Evolutionary conservation across 1,140 invertebrate genomes (phyloP), one percentile per base, ranked within the genome.

Genomic region (Papilio dardanus): DNA sequence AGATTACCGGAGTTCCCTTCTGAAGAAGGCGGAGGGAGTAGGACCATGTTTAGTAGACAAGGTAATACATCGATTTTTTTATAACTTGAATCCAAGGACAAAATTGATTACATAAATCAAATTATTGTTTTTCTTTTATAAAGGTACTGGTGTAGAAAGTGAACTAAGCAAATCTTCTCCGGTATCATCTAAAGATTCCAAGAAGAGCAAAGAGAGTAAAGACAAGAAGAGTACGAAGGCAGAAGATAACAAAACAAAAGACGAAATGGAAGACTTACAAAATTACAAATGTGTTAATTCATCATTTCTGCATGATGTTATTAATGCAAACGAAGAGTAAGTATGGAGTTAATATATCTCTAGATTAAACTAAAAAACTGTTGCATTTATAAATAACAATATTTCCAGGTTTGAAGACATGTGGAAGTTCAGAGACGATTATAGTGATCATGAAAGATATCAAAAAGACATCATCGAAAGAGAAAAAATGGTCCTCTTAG

Each of bases 1-100:
- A 98, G 97, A 92, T 96, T 99, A 88, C 98, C 98, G 0, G 97
- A 98, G 81, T 96, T 98, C 82, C 98, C 98, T 3, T 96, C 97
- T n/a, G 97, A 96, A 74, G 98, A 98, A 88, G 96, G 96, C 83
- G 97, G 98, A 21, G 97, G 98, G 1, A 98, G 97, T 1, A 94
- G 96, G 77, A 93, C 96, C 37, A 96, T 99, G 86, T 97, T 98
- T 80, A 97, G 96, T 81, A 93, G 96, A 83, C 96, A 96, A 92
- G 95, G 96, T 95, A 83, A 71, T 7, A 14, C n/a, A 8, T 62
- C 5, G 14, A 67, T 67, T 66, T 46, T 19, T 7, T 46, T 46
- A 46, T 16, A 46, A 16, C 0, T 2, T 7, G 7, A 46, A n/a
- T 46, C 6, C 16, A n/a, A 1, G 19, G 4, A 19, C 5, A 42